Evolutionary conservation across 2,888 invertebrate species (phyloP).

Genomic region (Neoitamus cyanurus): DNA sequence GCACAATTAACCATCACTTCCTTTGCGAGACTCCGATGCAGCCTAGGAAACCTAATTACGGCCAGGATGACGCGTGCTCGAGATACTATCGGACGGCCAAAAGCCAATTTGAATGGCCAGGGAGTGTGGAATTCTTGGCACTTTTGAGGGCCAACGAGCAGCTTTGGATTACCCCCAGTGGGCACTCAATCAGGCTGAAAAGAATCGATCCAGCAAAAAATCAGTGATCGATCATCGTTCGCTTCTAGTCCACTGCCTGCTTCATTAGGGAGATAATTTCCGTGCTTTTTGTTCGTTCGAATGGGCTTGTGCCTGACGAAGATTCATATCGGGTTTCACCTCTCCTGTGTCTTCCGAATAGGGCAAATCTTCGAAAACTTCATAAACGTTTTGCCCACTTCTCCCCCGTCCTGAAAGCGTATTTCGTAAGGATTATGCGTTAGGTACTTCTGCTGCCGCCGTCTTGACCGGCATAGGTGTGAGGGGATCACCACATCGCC

Average conservation of each 20-base stretch:
- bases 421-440: neutral
- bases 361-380: neutral
- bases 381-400: neutral
- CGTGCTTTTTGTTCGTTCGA: neutral
- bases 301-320: neutral
- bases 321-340: neutral
- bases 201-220: neutral
- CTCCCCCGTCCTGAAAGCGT: neutral
- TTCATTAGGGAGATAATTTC: neutral
- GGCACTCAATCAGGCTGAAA: neutral
- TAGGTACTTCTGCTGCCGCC: neutral
- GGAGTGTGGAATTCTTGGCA: neutral
- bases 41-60: neutral
- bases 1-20: neutral
- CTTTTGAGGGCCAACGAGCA: neutral
- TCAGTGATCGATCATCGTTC: neutral
- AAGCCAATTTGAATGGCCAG: neutral
- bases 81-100: neutral
- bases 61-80: neutral
- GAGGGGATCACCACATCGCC: neutral
- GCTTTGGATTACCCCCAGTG: neutral
- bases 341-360: neutral
- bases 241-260: neutral
- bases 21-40: neutral
- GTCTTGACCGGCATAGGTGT: neutral